Conservation (phyloP, 2,888 invertebrate species). For the Cheilosia soror region DNA sequence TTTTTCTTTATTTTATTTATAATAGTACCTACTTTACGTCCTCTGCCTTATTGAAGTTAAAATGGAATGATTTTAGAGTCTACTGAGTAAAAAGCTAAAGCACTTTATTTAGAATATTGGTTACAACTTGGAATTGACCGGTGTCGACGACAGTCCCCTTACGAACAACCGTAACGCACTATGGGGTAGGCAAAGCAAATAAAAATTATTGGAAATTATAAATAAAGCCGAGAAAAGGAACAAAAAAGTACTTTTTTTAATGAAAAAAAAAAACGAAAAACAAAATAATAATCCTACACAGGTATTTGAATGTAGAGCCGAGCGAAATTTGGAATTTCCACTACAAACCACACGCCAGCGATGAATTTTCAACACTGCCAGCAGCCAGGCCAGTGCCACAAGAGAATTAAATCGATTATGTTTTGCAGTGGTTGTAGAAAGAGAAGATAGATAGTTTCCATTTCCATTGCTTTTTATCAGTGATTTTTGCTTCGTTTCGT, state of each 20-base stretch:
- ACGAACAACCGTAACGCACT: neutral
- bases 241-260: neutral
- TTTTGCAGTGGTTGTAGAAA: conserved; percentile 40
- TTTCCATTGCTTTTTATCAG: neutral
- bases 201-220: neutral
- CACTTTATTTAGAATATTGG: conserved; percentile 31
- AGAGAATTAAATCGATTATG: conserved; percentile 40
- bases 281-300: conserved; percentile 23
- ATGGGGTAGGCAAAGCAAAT: neutral
- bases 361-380: conserved; percentile 32
- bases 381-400: neutral
- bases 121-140: conserved; percentile 18
- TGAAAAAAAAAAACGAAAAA: neutral
- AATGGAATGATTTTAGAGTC: neutral
- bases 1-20: neutral
- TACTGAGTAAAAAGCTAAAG: conserved; percentile 4
- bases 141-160: neutral
- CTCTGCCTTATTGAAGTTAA: neutral
- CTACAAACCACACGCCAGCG: conserved; percentile 25
- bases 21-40: neutral
- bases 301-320: neutral
- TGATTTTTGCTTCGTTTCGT: neutral
- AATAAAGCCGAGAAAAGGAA: neutral
- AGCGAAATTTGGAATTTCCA: neutral
- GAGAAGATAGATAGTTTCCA: conserved; percentile 29